Evolutionary conservation across 2,888 invertebrate genomes (phyloP).

Genomic region (Hypercompe scribonia): DNA sequence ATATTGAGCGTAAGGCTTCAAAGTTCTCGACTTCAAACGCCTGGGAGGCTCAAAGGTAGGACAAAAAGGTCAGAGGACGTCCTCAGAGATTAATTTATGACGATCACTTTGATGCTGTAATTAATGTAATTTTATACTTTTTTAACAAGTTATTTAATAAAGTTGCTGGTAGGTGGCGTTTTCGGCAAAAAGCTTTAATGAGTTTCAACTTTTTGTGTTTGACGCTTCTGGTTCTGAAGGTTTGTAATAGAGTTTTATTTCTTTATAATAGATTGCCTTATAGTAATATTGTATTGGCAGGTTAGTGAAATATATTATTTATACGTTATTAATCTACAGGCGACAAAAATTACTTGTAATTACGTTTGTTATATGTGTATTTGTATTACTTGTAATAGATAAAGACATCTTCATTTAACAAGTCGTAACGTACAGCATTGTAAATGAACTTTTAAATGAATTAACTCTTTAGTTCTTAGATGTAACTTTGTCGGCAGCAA

Average conservation of each 20-base stretch:
- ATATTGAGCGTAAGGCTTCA: slow-evolving; percentile 37
- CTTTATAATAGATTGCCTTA: neutral
- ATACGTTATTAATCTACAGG: too few relatives aligned
- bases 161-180: slow-evolving; percentile 26
- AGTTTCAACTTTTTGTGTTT: slow-evolving; percentile 28
- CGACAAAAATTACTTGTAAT: too few relatives aligned
- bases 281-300: neutral
- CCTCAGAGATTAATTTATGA: slow-evolving; percentile 56
- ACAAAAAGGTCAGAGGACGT: slow-evolving; percentile 34
- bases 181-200: slow-evolving; percentile 37
- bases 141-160: slow-evolving; percentile 37
- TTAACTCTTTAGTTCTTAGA: neutral
- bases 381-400: too few relatives aligned
- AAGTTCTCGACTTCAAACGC: slow-evolving; percentile 44
- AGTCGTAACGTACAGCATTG: neutral
- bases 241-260: slow-evolving; percentile 29
- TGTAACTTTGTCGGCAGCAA: neutral
- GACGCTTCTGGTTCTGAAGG: slow-evolving; percentile 27
- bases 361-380: too few relatives aligned
- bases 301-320: neutral
- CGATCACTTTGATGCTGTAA: slow-evolving; percentile 57
- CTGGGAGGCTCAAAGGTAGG: slow-evolving; percentile 40
- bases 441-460: neutral
- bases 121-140: slow-evolving; percentile 44
- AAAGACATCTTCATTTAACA: neutral